These are phyloP conservation scores for Eupithecia exiguata DNA, from an alignment of 2,888 invertebrate species.

Conservation along the genomic window DNA sequence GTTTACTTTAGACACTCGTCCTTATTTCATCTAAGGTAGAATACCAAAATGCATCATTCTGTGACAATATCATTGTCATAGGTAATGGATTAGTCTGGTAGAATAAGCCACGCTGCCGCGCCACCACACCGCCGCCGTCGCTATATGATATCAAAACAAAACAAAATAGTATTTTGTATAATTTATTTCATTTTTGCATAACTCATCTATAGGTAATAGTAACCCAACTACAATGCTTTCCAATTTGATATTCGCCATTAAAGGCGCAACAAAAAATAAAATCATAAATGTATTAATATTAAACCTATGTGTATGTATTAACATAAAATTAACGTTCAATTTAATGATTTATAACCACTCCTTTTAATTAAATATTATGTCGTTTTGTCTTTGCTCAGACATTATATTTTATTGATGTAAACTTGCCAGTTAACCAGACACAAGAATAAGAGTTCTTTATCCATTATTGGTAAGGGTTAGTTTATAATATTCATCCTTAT, in stretches of 20 bases:
- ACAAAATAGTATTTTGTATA: conserved; percentile 28
- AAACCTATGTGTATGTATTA: conserved; percentile 25
- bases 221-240: conserved; percentile 40
- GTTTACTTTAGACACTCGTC: no score
- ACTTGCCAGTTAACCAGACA: conserved; percentile 23
- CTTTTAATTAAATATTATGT: conserved; percentile 25
- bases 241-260: conserved; percentile 29
- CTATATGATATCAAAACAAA: conserved; percentile 13
- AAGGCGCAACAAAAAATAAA: conserved; percentile 38
- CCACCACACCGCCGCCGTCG: no score
- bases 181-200: conserved; percentile 45
- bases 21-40: no score
- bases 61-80: no score
- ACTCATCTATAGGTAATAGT: conserved; percentile 41
- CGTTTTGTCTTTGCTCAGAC: conserved; percentile 25
- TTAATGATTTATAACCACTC: conserved; percentile 20
- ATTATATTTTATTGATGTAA: conserved; percentile 2
- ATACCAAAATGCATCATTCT: no score
- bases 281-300: conserved; percentile 27
- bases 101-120: no score
- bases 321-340: conserved; percentile 23
- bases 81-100: no score
- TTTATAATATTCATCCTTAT: conserved; percentile 7
- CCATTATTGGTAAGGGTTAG: neutral
- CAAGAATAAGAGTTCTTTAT: conserved; percentile 18